phyloP scores from a whole-genome alignment of 2,797 vertebrate genomes.

The Telmatherina bonti region DNA sequence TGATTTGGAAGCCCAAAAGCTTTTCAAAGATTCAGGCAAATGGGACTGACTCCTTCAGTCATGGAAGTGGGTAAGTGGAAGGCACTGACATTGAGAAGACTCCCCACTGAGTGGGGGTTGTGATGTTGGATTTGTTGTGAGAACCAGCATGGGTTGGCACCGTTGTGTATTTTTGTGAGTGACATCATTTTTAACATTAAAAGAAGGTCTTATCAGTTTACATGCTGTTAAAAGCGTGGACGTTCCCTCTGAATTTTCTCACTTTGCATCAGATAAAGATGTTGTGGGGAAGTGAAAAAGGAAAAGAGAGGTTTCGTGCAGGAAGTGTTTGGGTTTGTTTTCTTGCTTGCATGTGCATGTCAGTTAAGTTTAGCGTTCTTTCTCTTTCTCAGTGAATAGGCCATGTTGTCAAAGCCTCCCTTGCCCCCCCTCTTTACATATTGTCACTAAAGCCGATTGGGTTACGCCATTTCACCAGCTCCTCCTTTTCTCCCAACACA shows the following conservation, averaged over 20 bases:
- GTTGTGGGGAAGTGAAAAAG: conserved; percentile 52
- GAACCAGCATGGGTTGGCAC: neutral
- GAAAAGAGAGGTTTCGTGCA: conserved; percentile 18
- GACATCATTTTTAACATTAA: conserved; percentile 9
- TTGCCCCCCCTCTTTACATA: conserved; percentile 57
- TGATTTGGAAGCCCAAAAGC: conserved; percentile 41
- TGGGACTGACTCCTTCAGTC: conserved; percentile 67
- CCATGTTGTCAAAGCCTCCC: conserved; percentile 70
- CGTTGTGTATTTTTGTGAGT: conserved; percentile 29
- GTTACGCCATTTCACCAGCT: conserved; percentile 72
- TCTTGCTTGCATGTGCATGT: conserved; percentile 39
- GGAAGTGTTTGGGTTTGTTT: conserved; percentile 38
- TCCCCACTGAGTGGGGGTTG: conserved; percentile 18
- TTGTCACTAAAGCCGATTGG: conserved; percentile 76
- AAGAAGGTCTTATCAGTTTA: conserved; percentile 17
- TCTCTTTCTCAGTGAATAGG: conserved; percentile 70
- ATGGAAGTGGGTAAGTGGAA: conserved; percentile 67
- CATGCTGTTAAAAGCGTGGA: conserved; percentile 1
- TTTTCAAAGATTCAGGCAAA: conserved; percentile 40
- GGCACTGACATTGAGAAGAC: conserved; percentile 12
- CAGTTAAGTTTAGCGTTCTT: conserved; percentile 56
- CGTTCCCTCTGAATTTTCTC: neutral
- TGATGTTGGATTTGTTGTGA: conserved; percentile 30
- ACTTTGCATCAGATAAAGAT: conserved; percentile 17
- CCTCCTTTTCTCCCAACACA: conserved; percentile 43